These are phyloP conservation scores for Dendroctonus ponderosae DNA, from an alignment of 1,140 invertebrate genomes.

Conservation along the genomic window DNA sequence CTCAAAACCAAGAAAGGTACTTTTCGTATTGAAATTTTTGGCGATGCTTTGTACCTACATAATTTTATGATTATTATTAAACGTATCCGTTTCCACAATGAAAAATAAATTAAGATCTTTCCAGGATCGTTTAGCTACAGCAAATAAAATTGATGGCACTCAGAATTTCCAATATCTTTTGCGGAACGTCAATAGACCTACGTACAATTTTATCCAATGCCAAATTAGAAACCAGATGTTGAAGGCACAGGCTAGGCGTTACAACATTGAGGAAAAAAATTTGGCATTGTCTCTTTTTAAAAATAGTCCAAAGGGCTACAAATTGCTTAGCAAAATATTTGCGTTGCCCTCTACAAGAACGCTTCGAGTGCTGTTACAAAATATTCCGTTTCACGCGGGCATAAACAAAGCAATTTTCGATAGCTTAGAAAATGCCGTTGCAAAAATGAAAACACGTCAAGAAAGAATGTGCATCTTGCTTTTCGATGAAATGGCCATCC, in stretches of 20 bases:
- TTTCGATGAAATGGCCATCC: conserved; percentile 1
- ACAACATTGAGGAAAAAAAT: background rate
- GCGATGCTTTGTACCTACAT: too few species aligned
- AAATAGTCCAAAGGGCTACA: background rate
- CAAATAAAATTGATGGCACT: background rate
- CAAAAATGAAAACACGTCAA: background rate
- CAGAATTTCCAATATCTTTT: conserved; percentile 13
- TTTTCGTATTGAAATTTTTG: too few species aligned
- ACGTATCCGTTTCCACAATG: too few species aligned
- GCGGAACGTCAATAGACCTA: conserved; percentile 21
- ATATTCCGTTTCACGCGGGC: background rate
- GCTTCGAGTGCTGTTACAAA: background rate
- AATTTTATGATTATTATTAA: too few species aligned
- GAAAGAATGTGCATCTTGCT: background rate
- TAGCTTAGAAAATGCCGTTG: background rate
- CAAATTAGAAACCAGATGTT: conserved; percentile 24
- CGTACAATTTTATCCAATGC: conserved; percentile 28
- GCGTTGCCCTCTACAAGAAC: background rate
- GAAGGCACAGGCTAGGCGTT: conserved; percentile 17
- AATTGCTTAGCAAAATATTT: background rate
- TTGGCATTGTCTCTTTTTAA: background rate
- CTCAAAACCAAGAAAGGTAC: too few species aligned
- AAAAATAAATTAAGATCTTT: conserved; percentile 3
- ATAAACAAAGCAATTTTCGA: conserved; percentile 1
- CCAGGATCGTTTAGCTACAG: conserved; percentile 1